A percentile compares a stretch with the other conserved stretches of the same genome.
phyloP scores from a whole-genome alignment of 1,140 invertebrate species.

The Coelopa frigida region DNA sequence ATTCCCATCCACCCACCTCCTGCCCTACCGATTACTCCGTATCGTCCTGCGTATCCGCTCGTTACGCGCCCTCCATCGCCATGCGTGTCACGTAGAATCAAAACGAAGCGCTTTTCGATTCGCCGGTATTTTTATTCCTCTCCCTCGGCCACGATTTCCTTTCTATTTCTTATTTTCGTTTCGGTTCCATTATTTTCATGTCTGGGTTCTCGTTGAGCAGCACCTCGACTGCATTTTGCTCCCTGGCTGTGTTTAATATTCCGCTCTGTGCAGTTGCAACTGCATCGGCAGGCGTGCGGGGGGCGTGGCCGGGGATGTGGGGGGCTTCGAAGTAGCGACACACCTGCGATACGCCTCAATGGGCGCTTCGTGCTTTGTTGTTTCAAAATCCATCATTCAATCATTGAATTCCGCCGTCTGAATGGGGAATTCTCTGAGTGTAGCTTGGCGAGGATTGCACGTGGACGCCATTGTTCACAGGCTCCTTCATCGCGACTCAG shows the following conservation, averaged over 20 bases:
- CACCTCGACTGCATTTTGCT: conserved; percentile 10
- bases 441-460: too few species aligned
- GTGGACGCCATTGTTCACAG: too few species aligned
- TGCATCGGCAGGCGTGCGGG: conserved; percentile 5
- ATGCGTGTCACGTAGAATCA: conserved; percentile 14
- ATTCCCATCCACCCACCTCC: too few species aligned
- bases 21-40: too few species aligned
- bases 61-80: not conserved
- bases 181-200: conserved; percentile 1
- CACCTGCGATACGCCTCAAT: too few species aligned
- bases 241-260: conserved; percentile 10
- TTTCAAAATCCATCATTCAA: too few species aligned
- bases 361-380: too few species aligned
- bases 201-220: not conserved
- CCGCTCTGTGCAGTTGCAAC: conserved; percentile 4
- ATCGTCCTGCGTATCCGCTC: too few species aligned
- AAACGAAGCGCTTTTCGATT: conserved; percentile 13
- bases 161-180: not conserved
- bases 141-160: not conserved
- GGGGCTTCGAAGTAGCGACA: too few species aligned
- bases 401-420: too few species aligned
- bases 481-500: too few species aligned
- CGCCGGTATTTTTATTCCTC: not conserved
- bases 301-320: not conserved
- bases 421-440: too few species aligned